Evolutionary conservation across 2,888 invertebrate genomes (phyloP).

Genomic region (Drosophila percnosoma): DNA sequence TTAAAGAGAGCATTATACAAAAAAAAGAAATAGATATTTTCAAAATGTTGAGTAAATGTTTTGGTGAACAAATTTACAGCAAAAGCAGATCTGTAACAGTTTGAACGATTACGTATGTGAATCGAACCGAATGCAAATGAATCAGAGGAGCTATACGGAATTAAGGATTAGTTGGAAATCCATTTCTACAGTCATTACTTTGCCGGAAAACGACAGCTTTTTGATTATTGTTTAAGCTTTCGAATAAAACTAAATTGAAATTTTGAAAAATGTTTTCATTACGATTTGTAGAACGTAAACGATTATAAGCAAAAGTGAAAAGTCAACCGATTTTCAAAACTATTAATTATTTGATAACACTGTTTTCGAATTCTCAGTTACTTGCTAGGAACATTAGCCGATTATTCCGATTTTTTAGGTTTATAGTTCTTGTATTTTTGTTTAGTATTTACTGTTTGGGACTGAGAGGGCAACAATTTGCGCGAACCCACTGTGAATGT

Average conservation of each 20-base stretch:
- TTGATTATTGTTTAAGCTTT: not conserved
- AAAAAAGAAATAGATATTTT: not conserved
- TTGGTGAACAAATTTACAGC: constrained; percentile 4
- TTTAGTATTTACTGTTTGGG: no score
- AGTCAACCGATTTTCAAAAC: not conserved
- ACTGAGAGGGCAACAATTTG: not conserved
- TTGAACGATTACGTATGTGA: not conserved
- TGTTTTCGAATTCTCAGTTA: not conserved
- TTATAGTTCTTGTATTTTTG: not conserved
- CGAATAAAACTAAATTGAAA: not conserved
- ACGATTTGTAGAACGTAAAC: not conserved
- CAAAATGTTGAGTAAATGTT: not conserved
- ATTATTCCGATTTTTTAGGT: not conserved
- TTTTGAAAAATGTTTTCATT: not conserved
- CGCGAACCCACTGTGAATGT: not conserved
- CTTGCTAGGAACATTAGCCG: not conserved
- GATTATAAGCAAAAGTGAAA: not conserved
- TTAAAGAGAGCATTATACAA: not conserved
- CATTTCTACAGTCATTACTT: not conserved
- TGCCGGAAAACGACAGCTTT: not conserved
- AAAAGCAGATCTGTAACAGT: not conserved
- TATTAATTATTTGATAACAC: not conserved
- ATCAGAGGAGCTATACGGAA: not conserved
- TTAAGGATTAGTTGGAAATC: not conserved
- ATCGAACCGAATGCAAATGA: not conserved